These are phyloP conservation scores for Ciconia stormi DNA, from an alignment of 2,113 vertebrate genomes.

Conservation along the genomic window DNA sequence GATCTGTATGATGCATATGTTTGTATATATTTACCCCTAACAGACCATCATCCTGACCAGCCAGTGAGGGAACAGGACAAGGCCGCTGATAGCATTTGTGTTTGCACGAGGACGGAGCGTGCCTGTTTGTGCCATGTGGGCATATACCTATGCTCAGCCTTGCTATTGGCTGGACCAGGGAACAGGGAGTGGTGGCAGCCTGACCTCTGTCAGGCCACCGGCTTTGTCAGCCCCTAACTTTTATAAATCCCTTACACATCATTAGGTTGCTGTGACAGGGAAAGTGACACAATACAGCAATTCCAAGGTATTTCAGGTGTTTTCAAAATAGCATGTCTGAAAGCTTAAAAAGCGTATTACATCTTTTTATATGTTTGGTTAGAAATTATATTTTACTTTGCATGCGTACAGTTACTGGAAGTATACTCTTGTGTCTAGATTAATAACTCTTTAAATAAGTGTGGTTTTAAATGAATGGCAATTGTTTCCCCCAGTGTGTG, in stretches of 20 bases:
- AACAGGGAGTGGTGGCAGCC: fast-evolving
- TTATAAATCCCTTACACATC: fast-evolving
- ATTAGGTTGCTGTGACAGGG: neutral
- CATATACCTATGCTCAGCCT: neutral
- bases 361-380: fast-evolving
- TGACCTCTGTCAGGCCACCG: neutral
- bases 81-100: fast-evolving
- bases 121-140: too few species aligned
- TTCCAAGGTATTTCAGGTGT: neutral
- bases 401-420: neutral
- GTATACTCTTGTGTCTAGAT: neutral
- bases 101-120: fast-evolving
- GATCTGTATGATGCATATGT: fast-evolving
- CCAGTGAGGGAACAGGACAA: fast-evolving
- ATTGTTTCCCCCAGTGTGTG: neutral
- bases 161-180: fast-evolving
- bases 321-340: neutral
- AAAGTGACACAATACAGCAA: fast-evolving
- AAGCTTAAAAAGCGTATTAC: neutral
- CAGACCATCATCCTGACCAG: fast-evolving
- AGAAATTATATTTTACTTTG: neutral
- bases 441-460: neutral
- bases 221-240: neutral
- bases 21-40: fast-evolving
- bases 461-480: neutral